These are phyloP conservation scores for Semnopithecus entellus DNA, from an alignment of 2,113 vertebrate species.

Conservation along the genomic window DNA sequence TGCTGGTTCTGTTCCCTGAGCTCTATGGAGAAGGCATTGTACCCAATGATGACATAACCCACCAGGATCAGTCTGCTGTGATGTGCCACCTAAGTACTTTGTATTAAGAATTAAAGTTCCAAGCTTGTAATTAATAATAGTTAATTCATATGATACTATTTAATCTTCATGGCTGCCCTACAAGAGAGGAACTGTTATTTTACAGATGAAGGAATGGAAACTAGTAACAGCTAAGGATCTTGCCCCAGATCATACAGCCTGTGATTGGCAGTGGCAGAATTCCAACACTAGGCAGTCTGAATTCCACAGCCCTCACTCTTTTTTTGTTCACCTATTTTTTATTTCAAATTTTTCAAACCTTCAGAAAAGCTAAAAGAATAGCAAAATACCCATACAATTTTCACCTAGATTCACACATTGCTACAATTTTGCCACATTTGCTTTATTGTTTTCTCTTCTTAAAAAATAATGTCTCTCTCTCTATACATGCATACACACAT, in stretches of 20 bases:
- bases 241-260: neutral
- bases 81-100: neutral
- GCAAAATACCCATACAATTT: neutral
- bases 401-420: neutral
- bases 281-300: neutral
- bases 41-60: neutral
- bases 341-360: neutral
- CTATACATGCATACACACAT: neutral
- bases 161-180: neutral
- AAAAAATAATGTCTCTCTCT: neutral
- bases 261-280: neutral
- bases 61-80: neutral
- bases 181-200: neutral
- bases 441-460: neutral
- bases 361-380: neutral
- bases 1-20: neutral
- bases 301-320: neutral
- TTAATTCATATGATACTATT: neutral
- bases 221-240: neutral
- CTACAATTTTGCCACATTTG: neutral
- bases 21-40: neutral
- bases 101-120: neutral
- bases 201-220: neutral
- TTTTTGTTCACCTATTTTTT: neutral
- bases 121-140: neutral